A percentile compares a stretch with the other conserved stretches of the same genome.
Evolutionary conservation across 2,113 vertebrate genomes (phyloP).

Genomic region (Pseudorasbora parva): DNA sequence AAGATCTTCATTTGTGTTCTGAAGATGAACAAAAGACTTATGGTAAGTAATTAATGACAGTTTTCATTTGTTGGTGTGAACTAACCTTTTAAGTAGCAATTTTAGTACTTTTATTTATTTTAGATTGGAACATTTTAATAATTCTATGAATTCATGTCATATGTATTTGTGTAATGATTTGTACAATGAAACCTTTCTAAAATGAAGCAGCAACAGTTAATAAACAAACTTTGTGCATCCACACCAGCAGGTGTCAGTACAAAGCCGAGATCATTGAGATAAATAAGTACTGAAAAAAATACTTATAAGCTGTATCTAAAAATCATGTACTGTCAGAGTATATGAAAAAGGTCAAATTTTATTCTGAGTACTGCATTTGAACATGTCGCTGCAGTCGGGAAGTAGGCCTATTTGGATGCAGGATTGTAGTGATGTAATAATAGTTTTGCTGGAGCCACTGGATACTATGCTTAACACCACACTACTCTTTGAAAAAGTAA

Average conservation of each 20-base stretch:
- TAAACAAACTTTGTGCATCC: background rate
- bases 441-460: conserved; percentile 15
- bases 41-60: too few relatives aligned
- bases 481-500: conserved; percentile 43
- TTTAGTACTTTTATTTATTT: background rate
- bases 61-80: too few relatives aligned
- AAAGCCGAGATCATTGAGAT: background rate
- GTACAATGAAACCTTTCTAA: background rate
- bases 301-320: background rate
- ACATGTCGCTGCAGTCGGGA: background rate
- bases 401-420: background rate
- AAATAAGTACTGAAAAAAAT: background rate
- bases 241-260: background rate
- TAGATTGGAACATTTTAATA: background rate
- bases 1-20: too few relatives aligned
- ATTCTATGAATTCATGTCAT: too few relatives aligned
- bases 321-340: background rate
- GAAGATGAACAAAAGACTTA: too few relatives aligned
- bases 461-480: background rate
- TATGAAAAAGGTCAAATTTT: background rate
- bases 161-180: background rate
- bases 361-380: background rate
- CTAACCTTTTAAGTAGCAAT: background rate
- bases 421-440: conserved; percentile 39
- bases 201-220: background rate